Conservation (phyloP, 2,888 invertebrate genomes). For the Scaptomyza tumidula region DNA sequence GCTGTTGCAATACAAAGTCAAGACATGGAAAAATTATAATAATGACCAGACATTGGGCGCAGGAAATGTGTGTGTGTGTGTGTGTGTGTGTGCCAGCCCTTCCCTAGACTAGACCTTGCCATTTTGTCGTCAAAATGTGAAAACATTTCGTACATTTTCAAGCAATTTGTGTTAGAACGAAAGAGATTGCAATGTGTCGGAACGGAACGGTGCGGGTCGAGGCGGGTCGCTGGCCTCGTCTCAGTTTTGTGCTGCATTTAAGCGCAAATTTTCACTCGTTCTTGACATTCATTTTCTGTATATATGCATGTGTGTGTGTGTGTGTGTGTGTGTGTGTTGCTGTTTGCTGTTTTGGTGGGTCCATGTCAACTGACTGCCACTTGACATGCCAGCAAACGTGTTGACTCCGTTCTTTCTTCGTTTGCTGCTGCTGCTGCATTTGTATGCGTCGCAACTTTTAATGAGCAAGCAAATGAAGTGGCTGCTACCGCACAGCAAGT, state of each 20-base stretch:
- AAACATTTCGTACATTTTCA: slow-evolving; percentile 28
- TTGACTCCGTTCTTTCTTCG: slow-evolving; percentile 61
- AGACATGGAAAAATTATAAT: slow-evolving; percentile 61
- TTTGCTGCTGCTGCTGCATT: slow-evolving; percentile 53
- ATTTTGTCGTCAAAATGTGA: slow-evolving; percentile 35
- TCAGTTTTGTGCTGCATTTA: slow-evolving; percentile 63
- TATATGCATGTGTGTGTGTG: background rate
- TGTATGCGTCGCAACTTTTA: slow-evolving; percentile 78
- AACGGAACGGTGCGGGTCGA: too few species aligned
- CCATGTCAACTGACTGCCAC: slow-evolving; percentile 67
- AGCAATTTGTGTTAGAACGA: background rate
- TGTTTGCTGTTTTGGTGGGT: slow-evolving; percentile 1
- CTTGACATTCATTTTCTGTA: slow-evolving; percentile 71
- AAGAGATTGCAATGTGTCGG: too few species aligned
- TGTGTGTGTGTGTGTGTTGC: background rate
- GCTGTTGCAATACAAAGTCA: slow-evolving; percentile 34
- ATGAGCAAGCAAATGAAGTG: slow-evolving; percentile 77
- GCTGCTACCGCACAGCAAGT: slow-evolving; percentile 48
- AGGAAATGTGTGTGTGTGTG: slow-evolving; percentile 13
- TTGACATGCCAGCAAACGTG: slow-evolving; percentile 76
- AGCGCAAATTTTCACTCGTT: slow-evolving; percentile 75
- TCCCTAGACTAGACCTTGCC: background rate
- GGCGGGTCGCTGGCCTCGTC: slow-evolving; percentile 57
- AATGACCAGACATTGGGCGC: slow-evolving; percentile 52
- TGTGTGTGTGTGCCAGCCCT: background rate